Evolutionary conservation across 2,797 vertebrate species (phyloP).

Genomic region (Sebastes alutus): DNA sequence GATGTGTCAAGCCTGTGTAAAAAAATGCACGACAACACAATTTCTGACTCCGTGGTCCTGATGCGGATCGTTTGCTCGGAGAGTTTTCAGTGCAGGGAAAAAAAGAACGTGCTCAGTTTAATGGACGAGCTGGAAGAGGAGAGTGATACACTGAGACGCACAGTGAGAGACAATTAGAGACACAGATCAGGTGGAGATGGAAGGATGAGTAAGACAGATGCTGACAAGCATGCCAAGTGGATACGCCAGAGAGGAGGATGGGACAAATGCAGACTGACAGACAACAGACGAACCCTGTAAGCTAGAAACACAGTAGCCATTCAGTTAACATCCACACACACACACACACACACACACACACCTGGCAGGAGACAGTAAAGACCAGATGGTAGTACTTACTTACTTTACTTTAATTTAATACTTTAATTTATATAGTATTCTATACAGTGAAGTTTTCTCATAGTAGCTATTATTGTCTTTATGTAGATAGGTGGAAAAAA

Average conservation of each 20-base stretch:
- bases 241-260: neutral
- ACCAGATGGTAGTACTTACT: too few species aligned
- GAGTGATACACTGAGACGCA: neutral
- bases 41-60: neutral
- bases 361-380: neutral
- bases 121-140: slow-evolving; percentile 21
- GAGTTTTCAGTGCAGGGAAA: neutral
- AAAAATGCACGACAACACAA: neutral
- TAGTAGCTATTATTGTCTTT: too few species aligned
- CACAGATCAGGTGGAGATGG: slow-evolving; percentile 15
- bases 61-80: neutral
- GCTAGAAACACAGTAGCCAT: neutral
- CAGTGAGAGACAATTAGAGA: slow-evolving; percentile 26
- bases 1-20: neutral
- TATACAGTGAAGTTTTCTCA: too few species aligned
- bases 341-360: neutral
- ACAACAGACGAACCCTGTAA: neutral
- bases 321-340: slow-evolving; percentile 5
- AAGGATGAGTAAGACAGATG: slow-evolving; percentile 17
- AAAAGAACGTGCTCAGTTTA: neutral
- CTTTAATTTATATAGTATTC: too few species aligned
- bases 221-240: slow-evolving; percentile 14
- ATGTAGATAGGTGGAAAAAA: too few species aligned
- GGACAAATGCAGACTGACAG: slow-evolving; percentile 29
- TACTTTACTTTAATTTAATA: too few species aligned